phyloP scores from a whole-genome alignment of 2,113 vertebrate genomes.

The Colinus virginianus region DNA sequence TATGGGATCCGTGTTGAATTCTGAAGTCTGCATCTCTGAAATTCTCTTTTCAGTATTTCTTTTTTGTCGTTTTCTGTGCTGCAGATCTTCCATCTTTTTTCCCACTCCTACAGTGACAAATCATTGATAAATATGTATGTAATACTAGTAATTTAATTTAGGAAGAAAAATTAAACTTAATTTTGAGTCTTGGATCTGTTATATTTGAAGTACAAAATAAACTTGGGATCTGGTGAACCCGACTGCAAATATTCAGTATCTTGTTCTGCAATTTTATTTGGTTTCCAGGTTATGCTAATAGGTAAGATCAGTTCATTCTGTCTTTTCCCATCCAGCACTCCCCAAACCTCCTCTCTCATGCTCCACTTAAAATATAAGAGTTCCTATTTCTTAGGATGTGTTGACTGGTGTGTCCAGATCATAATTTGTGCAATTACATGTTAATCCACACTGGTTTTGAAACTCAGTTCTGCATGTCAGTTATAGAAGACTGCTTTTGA shows the following conservation, averaged over 20 bases:
- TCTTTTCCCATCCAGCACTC: background rate
- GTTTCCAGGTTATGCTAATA: background rate
- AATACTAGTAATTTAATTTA: background rate
- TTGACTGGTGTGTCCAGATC: background rate
- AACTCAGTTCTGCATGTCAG: background rate
- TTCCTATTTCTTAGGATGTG: background rate
- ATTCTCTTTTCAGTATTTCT: background rate
- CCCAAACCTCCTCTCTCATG: rapidly evolving
- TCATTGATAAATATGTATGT: background rate
- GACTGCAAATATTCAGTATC: background rate
- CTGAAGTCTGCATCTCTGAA: background rate
- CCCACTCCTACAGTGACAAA: background rate
- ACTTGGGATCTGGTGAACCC: background rate
- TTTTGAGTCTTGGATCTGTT: background rate
- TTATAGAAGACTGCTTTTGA: background rate
- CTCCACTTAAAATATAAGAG: background rate
- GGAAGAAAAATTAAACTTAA: background rate
- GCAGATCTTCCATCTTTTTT: background rate
- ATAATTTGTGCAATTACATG: background rate
- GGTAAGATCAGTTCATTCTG: background rate
- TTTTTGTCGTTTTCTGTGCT: background rate
- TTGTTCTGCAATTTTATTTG: background rate
- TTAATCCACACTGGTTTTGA: background rate
- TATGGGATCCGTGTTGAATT: background rate
- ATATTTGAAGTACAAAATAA: background rate